A percentile compares a stretch with the other conserved stretches of the same genome.
Conservation (phyloP, 2,888 invertebrate species). For the Xylota segnis region DNA sequence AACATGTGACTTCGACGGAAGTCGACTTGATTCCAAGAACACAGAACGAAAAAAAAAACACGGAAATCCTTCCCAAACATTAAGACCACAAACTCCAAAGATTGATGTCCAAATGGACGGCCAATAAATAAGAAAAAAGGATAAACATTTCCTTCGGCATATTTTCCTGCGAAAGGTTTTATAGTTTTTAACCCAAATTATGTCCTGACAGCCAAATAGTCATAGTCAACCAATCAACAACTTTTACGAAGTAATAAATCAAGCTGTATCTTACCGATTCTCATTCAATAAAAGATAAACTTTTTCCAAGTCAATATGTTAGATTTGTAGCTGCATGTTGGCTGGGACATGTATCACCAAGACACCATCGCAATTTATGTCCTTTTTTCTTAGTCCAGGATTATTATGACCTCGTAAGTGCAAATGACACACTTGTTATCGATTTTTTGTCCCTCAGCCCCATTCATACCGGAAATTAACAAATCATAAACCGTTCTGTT, state of each 20-base stretch:
- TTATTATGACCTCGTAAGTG: constrained; percentile 6
- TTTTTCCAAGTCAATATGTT: constrained; percentile 42
- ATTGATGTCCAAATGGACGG: constrained; percentile 5
- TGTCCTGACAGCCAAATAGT: neutral
- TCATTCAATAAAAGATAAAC: constrained; percentile 61
- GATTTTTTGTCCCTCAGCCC: neutral
- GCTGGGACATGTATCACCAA: no score
- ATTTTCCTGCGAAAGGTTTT: neutral
- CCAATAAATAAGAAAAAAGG: constrained; percentile 18
- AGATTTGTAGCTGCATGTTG: neutral
- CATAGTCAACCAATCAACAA: constrained; percentile 9
- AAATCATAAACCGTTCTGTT: constrained; percentile 68
- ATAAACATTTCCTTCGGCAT: constrained; percentile 5
- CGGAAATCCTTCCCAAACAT: constrained; percentile 11
- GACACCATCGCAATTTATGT: constrained; percentile 2
- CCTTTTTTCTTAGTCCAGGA: neutral
- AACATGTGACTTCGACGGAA: constrained; percentile 18
- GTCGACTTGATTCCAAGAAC: constrained; percentile 20
- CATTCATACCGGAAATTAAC: constrained; percentile 59
- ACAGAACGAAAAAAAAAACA: neutral
- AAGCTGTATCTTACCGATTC: constrained; percentile 48
- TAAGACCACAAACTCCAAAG: constrained; percentile 3
- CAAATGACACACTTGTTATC: constrained; percentile 17
- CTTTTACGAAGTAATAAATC: constrained; percentile 59
- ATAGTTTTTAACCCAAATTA: constrained; percentile 10